Evolutionary conservation across 2,888 invertebrate genomes (phyloP), one percentile per base, ranked within the genome.

Genomic region (Philhelius pedissequus): DNA sequence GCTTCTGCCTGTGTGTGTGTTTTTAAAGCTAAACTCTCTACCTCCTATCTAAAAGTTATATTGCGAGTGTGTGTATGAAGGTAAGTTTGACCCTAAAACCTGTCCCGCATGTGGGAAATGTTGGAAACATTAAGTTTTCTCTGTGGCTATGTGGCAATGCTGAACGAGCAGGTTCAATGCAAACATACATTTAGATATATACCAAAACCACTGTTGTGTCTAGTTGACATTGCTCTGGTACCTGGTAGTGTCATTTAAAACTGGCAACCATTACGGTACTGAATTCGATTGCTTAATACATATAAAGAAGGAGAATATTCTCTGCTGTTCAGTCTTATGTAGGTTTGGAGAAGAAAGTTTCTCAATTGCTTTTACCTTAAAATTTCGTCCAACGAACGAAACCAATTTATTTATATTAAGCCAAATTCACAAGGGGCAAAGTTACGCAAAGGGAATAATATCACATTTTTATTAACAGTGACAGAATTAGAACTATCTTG

Each of bases 91-190:
- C 40, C 25, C 20, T 13, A 56, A 35, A 35, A 7, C 20, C 11
- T 45, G n/a, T 45, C 13, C 43, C 43, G 25, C 43, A 69, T 71
- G 54, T 40, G 50, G 71, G 32, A 62, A 56, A 78, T 58, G 64
- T 69, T 50, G 73, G 78, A 11, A 70, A 25, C 74, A 83, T 66
- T 83, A 70, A 64, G 79, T 70, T 58, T 43, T 74, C 27, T 48
- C 40, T 62, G 73, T 60, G 40, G 60, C 60, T 27, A 38, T 38
- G 22, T 62, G 43, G 48, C 48, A 18, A 30, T 56, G 43, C 43
- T 70, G 69, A 69, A 56, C 20, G 20, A 32, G 30, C 32, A 68
- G 58, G 54, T 64, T n/a, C n/a, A n/a, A n/a, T n/a, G n/a, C n/a
- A n/a, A n/a, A n/a, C n/a, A n/a, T n/a, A n/a, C n/a, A n/a, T n/a